A percentile compares a stretch with the other conserved stretches of the same genome.
Evolutionary conservation across 2,113 vertebrate genomes (phyloP).

Genomic region (Trematocara unimaculatum): DNA sequence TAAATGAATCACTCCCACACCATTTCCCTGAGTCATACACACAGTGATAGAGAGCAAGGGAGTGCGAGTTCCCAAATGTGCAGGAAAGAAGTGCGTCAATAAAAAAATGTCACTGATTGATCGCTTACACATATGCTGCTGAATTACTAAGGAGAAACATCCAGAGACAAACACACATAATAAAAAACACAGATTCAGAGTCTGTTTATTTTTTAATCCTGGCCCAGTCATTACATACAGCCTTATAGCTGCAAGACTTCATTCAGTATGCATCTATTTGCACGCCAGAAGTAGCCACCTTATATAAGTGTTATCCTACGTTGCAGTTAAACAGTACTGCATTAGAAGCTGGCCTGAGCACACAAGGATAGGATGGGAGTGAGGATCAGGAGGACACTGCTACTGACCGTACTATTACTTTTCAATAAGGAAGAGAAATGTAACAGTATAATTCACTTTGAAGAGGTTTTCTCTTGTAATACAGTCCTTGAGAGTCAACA

Average conservation of each 20-base stretch:
- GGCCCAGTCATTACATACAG: slow-evolving; percentile 24
- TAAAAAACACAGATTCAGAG: slow-evolving; percentile 1
- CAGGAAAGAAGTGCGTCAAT: slow-evolving; percentile 4
- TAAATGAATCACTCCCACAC: slow-evolving; percentile 52
- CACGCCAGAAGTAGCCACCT: slow-evolving; percentile 16
- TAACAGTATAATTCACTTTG: background rate
- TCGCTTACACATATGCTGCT: slow-evolving; percentile 14
- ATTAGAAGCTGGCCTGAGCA: background rate
- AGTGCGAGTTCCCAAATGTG: background rate
- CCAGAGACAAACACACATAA: background rate
- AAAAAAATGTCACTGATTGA: slow-evolving; percentile 30
- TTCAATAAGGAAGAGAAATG: background rate
- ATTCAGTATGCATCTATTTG: slow-evolving; percentile 6
- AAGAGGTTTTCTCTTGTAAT: background rate
- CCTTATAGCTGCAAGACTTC: slow-evolving; percentile 7
- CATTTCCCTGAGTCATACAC: slow-evolving; percentile 56
- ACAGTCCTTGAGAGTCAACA: background rate
- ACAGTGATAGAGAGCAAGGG: slow-evolving; percentile 5
- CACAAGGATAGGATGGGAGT: background rate
- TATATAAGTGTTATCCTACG: slow-evolving; percentile 26
- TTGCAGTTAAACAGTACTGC: background rate
- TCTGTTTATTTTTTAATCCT: slow-evolving; percentile 45
- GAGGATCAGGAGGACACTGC: background rate
- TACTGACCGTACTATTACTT: background rate
- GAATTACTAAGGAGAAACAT: slow-evolving; percentile 17